Evolutionary conservation across 2,888 invertebrate species (phyloP).

Genomic region (Leptinotarsa tumamoca): DNA sequence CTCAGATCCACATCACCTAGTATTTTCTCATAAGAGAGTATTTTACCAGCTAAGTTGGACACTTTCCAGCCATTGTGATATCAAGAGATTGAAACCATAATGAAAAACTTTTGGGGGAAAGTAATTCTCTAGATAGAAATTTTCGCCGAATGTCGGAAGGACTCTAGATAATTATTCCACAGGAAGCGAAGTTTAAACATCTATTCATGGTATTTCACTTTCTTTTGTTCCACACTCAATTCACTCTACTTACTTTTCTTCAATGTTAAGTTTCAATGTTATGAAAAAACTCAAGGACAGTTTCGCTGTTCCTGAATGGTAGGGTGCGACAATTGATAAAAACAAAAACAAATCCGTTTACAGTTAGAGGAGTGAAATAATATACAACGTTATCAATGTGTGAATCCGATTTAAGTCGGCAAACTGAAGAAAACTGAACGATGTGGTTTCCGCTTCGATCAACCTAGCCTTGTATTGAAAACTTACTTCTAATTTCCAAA

Average conservation of each 20-base stretch:
- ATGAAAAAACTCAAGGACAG: no score
- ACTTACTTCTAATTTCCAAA: no score
- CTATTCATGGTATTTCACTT: neutral
- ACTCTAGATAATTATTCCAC: neutral
- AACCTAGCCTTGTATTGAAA: no score
- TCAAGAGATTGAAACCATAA: constrained; percentile 6
- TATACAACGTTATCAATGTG: neutral
- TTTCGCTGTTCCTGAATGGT: no score
- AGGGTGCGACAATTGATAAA: no score
- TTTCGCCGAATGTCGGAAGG: neutral
- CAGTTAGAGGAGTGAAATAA: no score
- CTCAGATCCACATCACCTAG: no score
- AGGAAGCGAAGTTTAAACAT: neutral
- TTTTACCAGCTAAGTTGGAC: neutral
- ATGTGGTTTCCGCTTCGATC: no score
- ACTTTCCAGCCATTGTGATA: neutral
- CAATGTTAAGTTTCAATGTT: no score
- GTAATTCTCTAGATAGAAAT: no score
- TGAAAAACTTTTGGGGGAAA: neutral
- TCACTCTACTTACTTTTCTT: no score
- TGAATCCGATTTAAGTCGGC: neutral
- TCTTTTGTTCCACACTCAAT: neutral
- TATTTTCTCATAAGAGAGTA: neutral
- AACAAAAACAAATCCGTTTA: no score
- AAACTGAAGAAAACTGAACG: neutral